phyloP scores from a whole-genome alignment of 2,797 vertebrate genomes.

The Eulemur albifrons region DNA sequence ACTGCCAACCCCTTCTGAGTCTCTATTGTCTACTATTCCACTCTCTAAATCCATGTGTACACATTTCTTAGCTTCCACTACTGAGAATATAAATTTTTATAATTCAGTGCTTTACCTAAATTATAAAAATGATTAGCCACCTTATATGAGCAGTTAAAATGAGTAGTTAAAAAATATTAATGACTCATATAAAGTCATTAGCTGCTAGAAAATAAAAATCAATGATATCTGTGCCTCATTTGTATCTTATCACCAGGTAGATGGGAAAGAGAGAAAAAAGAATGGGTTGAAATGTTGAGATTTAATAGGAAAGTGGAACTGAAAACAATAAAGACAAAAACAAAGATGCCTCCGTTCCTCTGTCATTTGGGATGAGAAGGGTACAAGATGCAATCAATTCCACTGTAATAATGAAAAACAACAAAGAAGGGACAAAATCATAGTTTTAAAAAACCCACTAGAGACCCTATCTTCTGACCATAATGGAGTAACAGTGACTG shows the following conservation, averaged over 20 bases:
- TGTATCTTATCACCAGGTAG: background rate
- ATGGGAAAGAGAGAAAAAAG: background rate
- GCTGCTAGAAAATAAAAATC: background rate
- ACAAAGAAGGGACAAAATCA: background rate
- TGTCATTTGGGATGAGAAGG: background rate
- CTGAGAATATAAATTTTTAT: background rate
- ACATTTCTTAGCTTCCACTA: background rate
- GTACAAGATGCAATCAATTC: background rate
- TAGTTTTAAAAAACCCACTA: background rate
- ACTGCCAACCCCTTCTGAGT: background rate
- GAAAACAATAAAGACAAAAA: background rate
- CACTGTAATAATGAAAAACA: background rate
- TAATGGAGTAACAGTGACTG: background rate
- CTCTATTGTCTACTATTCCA: background rate
- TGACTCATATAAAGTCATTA: background rate
- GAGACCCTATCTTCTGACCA: background rate
- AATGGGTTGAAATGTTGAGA: background rate
- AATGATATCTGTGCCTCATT: background rate
- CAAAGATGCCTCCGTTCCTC: background rate
- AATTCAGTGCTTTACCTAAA: background rate
- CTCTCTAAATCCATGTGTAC: background rate
- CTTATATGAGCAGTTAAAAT: too few relatives aligned
- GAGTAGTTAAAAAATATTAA: background rate
- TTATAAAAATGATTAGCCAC: too few relatives aligned
- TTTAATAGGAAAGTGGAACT: background rate